Evolutionary conservation across 2,113 vertebrate genomes (phyloP), one percentile per base, ranked within the genome.

Genomic region (Muntiacus muntjak): DNA sequence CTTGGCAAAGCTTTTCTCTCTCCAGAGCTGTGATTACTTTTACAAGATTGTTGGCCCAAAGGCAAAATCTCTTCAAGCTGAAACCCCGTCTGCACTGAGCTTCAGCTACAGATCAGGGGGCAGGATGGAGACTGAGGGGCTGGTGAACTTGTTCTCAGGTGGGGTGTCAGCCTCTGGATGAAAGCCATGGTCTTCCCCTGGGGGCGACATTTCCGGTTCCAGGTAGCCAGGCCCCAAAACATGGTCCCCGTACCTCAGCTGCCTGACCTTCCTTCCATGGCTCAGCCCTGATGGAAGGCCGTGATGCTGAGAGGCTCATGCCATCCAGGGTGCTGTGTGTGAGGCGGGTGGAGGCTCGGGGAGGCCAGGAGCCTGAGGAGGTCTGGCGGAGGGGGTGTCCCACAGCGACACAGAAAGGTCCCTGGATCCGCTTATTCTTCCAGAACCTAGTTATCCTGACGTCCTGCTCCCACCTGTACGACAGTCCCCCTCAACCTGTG

Each of bases 371-470:
- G 21, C n/a, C 17, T 12, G 7, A 64, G 0, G 30, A 43, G 55
- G 30, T 4, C 23, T 2, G 13, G 25, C 5, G 0, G 9, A 2
- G n/a, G 19, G 33, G 26, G 2, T 36, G 15, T 33, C 4, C 0
- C 3, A 33, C 2, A 2, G 2, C 26, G 40, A 36, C 4, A 3
- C 11, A n/a, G 40, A 11, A n/a, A 30, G 6, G 5, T 21, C 52
- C 82, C 58, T 6, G 7, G 3, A 5, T 40, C 33, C 14, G 2
- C 81, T 79, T 6, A 1, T 5, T 60, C 19, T 62, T n/a, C 76
- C 9, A 11, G 52, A 40, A 89, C 28, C 12, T 57, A 0, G 6
- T 26, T 23, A n/a, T 30, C 36, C 33, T 6, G 5, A n/a, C 40
- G 87, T 78, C 40, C 84, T 33, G 10, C n/a, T 47, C 33, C 78